These are phyloP conservation scores for Vulpes ferrilata DNA, from an alignment of 2,113 vertebrate genomes.

Conservation along the genomic window DNA sequence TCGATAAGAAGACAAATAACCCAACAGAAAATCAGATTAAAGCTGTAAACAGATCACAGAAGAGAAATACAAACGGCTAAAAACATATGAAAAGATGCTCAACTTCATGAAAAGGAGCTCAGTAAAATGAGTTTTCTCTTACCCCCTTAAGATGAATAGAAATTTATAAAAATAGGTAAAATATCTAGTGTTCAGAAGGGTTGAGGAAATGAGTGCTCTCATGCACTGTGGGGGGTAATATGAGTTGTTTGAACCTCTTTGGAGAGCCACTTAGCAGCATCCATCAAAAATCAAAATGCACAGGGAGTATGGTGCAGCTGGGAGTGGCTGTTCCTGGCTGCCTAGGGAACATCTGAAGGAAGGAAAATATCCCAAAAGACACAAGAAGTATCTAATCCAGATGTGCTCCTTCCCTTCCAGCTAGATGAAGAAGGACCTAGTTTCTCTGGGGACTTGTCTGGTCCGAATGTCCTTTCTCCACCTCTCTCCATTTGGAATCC, in stretches of 20 bases:
- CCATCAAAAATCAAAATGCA: constrained; percentile 56
- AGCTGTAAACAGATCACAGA: constrained; percentile 14
- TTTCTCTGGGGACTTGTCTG: neutral
- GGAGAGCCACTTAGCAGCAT: constrained; percentile 52
- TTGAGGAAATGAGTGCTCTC: constrained; percentile 55
- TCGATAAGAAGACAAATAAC: constrained; percentile 59
- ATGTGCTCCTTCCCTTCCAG: neutral
- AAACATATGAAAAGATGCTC: neutral
- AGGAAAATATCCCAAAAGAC: neutral
- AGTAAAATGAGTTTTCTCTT: neutral
- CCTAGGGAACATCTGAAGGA: neutral
- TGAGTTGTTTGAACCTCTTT: constrained; percentile 35
- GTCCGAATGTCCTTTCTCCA: neutral
- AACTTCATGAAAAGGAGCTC: neutral
- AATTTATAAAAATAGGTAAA: constrained; percentile 56
- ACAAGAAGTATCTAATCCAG: neutral
- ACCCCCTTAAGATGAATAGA: neutral
- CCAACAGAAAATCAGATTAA: neutral
- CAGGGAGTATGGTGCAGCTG: neutral
- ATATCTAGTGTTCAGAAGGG: constrained; percentile 14
- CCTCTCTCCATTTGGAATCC: neutral
- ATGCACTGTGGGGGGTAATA: neutral
- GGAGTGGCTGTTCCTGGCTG: neutral
- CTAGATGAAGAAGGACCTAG: neutral
- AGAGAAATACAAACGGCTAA: neutral